A percentile compares a stretch with the other conserved stretches of the same genome.
These are phyloP conservation scores for Hippocampus abdominalis DNA, from an alignment of 2,113 vertebrate genomes.

Conservation along the genomic window DNA sequence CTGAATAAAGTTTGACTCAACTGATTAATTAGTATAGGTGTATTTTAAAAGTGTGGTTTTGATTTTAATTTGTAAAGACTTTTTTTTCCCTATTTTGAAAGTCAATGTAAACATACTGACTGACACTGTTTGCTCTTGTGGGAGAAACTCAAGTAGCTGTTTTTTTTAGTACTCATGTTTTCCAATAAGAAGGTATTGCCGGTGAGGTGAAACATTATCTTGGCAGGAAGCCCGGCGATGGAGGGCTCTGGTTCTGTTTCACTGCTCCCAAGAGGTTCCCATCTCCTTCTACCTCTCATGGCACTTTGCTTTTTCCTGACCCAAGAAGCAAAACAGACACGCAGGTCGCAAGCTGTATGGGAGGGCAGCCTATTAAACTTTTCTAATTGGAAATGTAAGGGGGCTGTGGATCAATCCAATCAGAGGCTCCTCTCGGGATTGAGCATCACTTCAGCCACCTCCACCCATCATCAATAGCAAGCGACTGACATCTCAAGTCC, in stretches of 20 bases:
- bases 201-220: slow-evolving; percentile 68
- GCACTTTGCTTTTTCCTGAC: slow-evolving; percentile 71
- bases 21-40: no score
- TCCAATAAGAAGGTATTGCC: slow-evolving; percentile 54
- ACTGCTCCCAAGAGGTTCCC: slow-evolving; percentile 67
- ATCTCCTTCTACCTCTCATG: slow-evolving; percentile 47
- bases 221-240: slow-evolving; percentile 59
- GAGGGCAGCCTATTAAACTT: slow-evolving; percentile 68
- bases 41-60: not conserved
- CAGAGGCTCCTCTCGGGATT: slow-evolving; percentile 51
- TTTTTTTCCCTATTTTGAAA: not conserved
- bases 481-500: slow-evolving; percentile 26
- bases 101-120: not conserved
- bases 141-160: slow-evolving; percentile 35
- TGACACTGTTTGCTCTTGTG: slow-evolving; percentile 6
- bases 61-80: not conserved
- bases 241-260: slow-evolving; percentile 60
- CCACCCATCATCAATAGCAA: slow-evolving; percentile 36
- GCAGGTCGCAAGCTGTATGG: slow-evolving; percentile 72
- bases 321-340: slow-evolving; percentile 65
- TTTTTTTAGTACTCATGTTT: slow-evolving; percentile 41
- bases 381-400: slow-evolving; percentile 67
- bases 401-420: slow-evolving; percentile 72
- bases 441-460: slow-evolving; percentile 24
- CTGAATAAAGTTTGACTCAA: no score